These are phyloP conservation scores for Macrocentrus cingulum DNA, from an alignment of 1,140 invertebrate genomes.

Conservation along the genomic window DNA sequence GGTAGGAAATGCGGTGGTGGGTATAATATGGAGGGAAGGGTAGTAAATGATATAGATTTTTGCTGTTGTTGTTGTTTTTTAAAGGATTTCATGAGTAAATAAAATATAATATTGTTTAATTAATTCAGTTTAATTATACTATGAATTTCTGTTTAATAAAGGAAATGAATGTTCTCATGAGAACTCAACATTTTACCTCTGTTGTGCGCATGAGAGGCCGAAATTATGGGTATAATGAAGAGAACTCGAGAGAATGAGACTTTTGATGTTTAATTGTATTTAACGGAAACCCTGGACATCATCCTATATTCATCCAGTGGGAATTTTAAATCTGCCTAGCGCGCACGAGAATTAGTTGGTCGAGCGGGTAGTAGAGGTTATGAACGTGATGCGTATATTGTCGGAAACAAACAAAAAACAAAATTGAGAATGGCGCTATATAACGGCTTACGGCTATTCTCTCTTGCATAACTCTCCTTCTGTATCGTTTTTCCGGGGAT, in stretches of 20 bases:
- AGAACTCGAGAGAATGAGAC: conserved; percentile 13
- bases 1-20: neutral
- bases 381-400: conserved; percentile 13
- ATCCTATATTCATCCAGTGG: conserved; percentile 5
- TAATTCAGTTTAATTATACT: too few species aligned
- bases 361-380: conserved; percentile 4
- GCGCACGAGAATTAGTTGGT: conserved; percentile 35
- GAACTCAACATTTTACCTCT: neutral
- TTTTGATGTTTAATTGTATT: conserved; percentile 58
- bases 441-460: too few species aligned
- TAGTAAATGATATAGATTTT: too few species aligned
- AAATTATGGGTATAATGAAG: neutral
- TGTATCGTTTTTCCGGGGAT: too few species aligned
- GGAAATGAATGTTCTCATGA: neutral
- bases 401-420: neutral
- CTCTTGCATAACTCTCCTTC: too few species aligned
- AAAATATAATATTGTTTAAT: too few species aligned
- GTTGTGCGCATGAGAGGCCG: neutral
- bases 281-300: conserved; percentile 40
- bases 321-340: conserved; percentile 53
- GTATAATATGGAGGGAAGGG: neutral
- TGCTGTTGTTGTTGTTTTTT: too few species aligned
- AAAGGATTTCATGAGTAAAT: too few species aligned
- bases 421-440: neutral
- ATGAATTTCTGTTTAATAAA: too few species aligned